Evolutionary conservation across 2,797 vertebrate genomes (phyloP).

Genomic region (Nasua narica): DNA sequence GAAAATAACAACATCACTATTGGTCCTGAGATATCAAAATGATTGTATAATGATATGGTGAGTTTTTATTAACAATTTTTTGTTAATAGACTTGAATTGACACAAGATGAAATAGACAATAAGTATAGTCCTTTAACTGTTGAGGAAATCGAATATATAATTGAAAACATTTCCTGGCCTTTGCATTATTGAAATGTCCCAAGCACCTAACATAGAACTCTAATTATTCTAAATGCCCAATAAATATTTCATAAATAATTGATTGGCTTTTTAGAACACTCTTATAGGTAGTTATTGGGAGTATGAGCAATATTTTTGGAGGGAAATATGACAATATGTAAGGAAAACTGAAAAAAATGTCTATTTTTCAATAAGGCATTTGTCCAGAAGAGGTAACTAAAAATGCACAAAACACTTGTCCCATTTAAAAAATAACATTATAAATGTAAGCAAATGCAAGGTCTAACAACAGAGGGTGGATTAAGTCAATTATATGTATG

Average conservation of each 20-base stretch:
- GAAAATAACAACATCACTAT: neutral
- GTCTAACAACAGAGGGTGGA: neutral
- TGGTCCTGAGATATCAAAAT: neutral
- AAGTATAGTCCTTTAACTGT: neutral
- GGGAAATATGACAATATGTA: neutral
- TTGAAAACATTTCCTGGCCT: neutral
- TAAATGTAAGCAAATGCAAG: neutral
- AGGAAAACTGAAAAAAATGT: neutral
- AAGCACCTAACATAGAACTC: neutral
- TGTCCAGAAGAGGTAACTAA: neutral
- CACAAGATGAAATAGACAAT: neutral
- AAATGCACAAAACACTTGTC: neutral
- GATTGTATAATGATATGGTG: neutral
- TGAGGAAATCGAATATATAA: neutral
- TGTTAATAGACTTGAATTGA: neutral
- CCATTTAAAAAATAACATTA: too few relatives aligned
- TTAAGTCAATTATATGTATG: neutral
- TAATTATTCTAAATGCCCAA: neutral
- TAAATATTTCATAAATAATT: neutral
- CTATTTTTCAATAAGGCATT: neutral
- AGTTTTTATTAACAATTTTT: too few relatives aligned
- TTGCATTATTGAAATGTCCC: neutral
- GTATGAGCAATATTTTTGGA: neutral
- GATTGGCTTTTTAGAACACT: neutral
- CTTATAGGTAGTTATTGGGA: neutral